phyloP scores from a whole-genome alignment of 2,113 vertebrate genomes.

The Diglossa brunneiventris region DNA sequence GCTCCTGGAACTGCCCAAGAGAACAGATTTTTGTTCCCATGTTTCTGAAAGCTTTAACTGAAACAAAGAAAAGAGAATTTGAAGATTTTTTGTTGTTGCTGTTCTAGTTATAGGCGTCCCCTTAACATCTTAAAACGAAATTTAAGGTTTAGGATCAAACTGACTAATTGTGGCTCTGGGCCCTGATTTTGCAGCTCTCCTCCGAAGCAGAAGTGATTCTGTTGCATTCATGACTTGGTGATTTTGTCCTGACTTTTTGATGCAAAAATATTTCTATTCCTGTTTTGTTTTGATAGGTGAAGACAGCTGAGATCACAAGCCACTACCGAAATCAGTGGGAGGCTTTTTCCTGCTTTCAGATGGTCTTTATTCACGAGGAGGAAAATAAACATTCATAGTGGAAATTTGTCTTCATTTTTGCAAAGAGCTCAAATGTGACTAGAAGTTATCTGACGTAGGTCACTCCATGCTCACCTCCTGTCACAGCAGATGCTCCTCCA shows the following conservation, averaged over 20 bases:
- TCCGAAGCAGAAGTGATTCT: background rate
- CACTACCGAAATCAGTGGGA: background rate
- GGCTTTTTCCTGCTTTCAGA: slow-evolving; percentile 31
- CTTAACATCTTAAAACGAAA: background rate
- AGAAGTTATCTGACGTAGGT: background rate
- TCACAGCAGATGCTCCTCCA: slow-evolving; percentile 27
- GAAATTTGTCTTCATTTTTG: slow-evolving; percentile 11
- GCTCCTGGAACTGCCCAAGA: background rate
- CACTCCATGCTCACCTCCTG: slow-evolving; percentile 28
- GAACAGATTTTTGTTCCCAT: background rate
- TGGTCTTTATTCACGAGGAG: background rate
- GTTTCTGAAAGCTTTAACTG: background rate
- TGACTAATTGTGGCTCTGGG: background rate
- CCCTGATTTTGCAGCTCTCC: background rate
- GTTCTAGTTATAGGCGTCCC: accelerated
- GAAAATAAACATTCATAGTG: slow-evolving; percentile 17
- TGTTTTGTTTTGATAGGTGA: slow-evolving; percentile 23
- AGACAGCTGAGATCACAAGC: slow-evolving; percentile 30
- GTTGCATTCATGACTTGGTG: background rate
- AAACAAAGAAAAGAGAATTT: background rate
- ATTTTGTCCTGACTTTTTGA: background rate
- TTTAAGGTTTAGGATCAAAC: background rate
- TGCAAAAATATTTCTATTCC: background rate
- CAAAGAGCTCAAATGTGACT: background rate
- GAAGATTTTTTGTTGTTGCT: background rate